Percentiles rank a stretch among this genome's conserved stretches.
phyloP scores from a whole-genome alignment of 2,113 vertebrate genomes.

The Semicossyphus pulcher region DNA sequence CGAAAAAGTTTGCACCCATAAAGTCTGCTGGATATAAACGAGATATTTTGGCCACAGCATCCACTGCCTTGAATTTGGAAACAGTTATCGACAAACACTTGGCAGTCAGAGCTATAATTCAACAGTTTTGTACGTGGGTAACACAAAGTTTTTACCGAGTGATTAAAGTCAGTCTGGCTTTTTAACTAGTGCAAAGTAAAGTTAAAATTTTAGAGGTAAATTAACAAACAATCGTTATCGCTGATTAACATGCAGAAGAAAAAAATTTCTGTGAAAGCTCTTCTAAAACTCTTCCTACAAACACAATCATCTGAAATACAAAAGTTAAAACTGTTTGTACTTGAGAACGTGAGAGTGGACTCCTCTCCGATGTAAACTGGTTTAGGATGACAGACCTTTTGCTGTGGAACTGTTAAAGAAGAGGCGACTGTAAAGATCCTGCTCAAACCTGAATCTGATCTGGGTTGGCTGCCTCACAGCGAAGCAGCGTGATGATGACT shows the following conservation, averaged over 20 bases:
- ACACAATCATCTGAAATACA: too few relatives aligned
- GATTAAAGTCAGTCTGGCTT: background rate
- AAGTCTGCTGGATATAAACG: background rate
- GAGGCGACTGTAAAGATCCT: background rate
- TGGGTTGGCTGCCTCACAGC: background rate
- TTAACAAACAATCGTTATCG: too few relatives aligned
- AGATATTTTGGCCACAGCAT: background rate
- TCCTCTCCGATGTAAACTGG: background rate
- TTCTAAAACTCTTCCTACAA: too few relatives aligned
- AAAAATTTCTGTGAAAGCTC: too few relatives aligned
- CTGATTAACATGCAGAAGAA: too few relatives aligned
- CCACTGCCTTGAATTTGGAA: background rate
- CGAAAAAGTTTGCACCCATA: background rate
- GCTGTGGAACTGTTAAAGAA: constrained; percentile 8
- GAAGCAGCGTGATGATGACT: background rate
- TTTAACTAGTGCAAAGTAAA: background rate
- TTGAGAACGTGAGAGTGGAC: background rate
- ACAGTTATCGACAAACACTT: background rate
- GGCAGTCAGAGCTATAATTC: background rate
- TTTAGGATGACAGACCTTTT: background rate
- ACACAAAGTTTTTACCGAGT: background rate
- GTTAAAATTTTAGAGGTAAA: too few relatives aligned
- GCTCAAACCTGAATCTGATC: constrained; percentile 17
- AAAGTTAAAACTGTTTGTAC: too few relatives aligned
- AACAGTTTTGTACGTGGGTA: background rate